Conservation (phyloP, 2,888 invertebrate species). For the Eueremaeus valkanovi region DNA sequence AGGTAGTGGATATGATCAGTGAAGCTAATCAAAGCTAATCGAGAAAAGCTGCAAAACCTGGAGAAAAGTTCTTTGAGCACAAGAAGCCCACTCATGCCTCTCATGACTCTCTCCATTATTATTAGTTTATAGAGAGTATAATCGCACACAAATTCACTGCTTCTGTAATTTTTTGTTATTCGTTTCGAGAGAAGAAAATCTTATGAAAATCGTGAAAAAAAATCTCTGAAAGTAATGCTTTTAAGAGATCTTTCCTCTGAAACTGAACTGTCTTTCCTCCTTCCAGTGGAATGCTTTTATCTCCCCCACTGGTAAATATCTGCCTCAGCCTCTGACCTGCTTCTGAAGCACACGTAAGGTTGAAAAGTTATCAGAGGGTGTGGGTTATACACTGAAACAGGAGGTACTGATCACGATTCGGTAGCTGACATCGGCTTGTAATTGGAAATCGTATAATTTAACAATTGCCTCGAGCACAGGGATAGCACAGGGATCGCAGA, state of each 20-base stretch:
- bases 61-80: not conserved
- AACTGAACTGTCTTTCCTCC: constrained; percentile 20
- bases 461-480: constrained; percentile 15
- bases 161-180: constrained; percentile 31
- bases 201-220: constrained; percentile 18
- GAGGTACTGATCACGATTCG: constrained; percentile 36
- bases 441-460: constrained; percentile 35
- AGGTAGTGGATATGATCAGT: not conserved
- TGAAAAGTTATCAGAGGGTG: constrained; percentile 35
- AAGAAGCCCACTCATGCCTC: constrained; percentile 20
- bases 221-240: not conserved
- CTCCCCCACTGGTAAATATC: constrained; percentile 30
- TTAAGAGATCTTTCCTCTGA: constrained; percentile 6
- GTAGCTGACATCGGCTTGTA: constrained; percentile 36
- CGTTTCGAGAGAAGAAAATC: not conserved
- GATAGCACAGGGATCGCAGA: not conserved
- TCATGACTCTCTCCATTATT: constrained; percentile 23
- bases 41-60: not conserved
- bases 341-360: constrained; percentile 23
- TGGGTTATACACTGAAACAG: constrained; percentile 26
- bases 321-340: constrained; percentile 22
- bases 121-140: not conserved
- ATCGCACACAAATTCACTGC: constrained; percentile 5
- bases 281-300: constrained; percentile 13
- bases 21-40: constrained; percentile 31